phyloP scores from a whole-genome alignment of 2,113 vertebrate species.

The mouse (Mus musculus) region DNA sequence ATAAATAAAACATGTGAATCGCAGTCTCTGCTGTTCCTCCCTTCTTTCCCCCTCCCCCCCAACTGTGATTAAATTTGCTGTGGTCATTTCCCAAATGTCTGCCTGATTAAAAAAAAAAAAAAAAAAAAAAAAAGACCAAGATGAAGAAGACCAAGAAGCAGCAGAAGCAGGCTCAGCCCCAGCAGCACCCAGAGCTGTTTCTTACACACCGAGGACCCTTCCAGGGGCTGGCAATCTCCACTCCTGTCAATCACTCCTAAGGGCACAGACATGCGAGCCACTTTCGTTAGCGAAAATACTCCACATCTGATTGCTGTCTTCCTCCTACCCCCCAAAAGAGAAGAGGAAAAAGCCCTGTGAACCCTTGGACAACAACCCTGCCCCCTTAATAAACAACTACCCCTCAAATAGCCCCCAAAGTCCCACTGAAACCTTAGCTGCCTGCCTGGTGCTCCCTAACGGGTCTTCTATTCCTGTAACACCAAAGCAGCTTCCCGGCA shows the following conservation, averaged over 20 bases:
- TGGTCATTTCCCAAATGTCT: constrained; percentile 89
- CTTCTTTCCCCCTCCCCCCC: constrained; percentile 53
- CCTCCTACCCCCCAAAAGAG: constrained; percentile 5
- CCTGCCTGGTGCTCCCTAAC: constrained; percentile 53
- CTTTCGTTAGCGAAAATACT: constrained; percentile 81
- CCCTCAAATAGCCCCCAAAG: constrained; percentile 44
- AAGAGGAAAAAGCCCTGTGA: not conserved
- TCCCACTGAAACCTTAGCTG: constrained; percentile 31
- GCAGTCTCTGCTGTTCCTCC: constrained; percentile 71
- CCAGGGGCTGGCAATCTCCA: constrained; percentile 80
- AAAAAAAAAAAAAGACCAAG: not conserved
- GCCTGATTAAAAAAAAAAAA: constrained; percentile 75
- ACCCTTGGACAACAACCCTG: constrained; percentile 66
- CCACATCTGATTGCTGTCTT: constrained; percentile 72
- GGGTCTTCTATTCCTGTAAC: constrained; percentile 77
- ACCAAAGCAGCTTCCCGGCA: constrained; percentile 74
- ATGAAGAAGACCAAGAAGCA: not conserved
- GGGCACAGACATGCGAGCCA: constrained; percentile 79
- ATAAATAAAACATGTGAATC: constrained; percentile 91
- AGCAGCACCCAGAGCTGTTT: constrained; percentile 78
- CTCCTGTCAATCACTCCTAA: constrained; percentile 83
- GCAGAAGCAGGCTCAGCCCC: not conserved
- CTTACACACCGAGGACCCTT: constrained; percentile 83
- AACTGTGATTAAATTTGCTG: constrained; percentile 87
- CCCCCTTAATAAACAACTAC: constrained; percentile 81